These are phyloP conservation scores for Campopleginae sp. DNA, from an alignment of 2,888 invertebrate genomes.

Conservation along the genomic window DNA sequence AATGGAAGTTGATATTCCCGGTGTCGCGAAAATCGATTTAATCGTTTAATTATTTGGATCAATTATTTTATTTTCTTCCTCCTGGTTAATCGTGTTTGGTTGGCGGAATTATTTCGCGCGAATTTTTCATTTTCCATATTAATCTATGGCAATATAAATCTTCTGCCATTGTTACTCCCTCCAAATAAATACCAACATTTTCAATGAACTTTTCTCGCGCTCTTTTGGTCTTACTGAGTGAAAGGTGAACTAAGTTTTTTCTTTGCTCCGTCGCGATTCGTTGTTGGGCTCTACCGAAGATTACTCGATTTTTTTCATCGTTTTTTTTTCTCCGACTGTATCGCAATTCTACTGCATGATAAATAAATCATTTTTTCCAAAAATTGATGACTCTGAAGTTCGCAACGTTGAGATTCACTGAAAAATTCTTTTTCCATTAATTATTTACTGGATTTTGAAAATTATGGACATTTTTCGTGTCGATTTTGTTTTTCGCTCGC, in stretches of 20 bases:
- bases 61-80: constrained; percentile 3
- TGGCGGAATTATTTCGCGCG: constrained; percentile 8
- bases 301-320: neutral
- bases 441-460: too few relatives aligned
- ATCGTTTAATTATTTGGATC: neutral
- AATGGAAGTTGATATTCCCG: neutral
- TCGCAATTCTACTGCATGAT: neutral
- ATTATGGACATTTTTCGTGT: too few relatives aligned
- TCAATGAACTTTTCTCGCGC: neutral
- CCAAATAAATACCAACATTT: neutral
- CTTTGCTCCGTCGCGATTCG: constrained; percentile 20
- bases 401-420: too few relatives aligned
- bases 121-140: constrained; percentile 1
- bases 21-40: neutral
- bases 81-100: neutral
- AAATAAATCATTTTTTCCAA: neutral
- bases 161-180: neutral
- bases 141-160: neutral
- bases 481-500: too few relatives aligned
- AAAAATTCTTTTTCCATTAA: too few relatives aligned
- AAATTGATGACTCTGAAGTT: neutral
- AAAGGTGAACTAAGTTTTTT: constrained; percentile 1
- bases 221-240: neutral
- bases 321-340: neutral
- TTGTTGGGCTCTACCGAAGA: neutral